Evolutionary conservation across 2,113 vertebrate genomes (phyloP).

Genomic region (Toxostoma redivivum): DNA sequence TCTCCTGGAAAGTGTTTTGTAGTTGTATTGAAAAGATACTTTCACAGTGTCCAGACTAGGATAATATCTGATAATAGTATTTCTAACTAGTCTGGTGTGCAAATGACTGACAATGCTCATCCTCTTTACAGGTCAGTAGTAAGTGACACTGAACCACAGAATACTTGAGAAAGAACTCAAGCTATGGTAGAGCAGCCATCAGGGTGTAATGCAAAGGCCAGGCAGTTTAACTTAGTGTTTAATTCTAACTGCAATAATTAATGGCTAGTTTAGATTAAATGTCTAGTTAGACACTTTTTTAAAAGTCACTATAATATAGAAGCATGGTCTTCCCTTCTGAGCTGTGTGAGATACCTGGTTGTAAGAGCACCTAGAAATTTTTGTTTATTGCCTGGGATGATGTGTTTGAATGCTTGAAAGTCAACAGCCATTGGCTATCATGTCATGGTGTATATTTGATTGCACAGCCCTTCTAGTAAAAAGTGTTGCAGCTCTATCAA

Average conservation of each 20-base stretch:
- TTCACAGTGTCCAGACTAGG: not conserved
- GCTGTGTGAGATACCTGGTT: not conserved
- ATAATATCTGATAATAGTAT: not conserved
- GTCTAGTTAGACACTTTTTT: not conserved
- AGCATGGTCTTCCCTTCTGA: not conserved
- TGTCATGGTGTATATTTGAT: not conserved
- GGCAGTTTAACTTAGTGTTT: not conserved
- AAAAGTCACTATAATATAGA: not conserved
- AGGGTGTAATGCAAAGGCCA: not conserved
- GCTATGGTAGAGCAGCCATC: not conserved
- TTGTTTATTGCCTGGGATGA: not conserved
- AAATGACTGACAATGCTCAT: not conserved
- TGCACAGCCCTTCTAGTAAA: not conserved
- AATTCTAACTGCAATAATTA: not conserved
- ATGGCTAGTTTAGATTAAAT: not conserved
- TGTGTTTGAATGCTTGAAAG: not conserved
- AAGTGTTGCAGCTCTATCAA: not conserved
- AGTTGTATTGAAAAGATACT: not conserved
- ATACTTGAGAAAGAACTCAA: not conserved
- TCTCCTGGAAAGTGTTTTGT: not conserved
- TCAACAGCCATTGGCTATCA: not conserved
- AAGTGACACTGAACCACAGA: not conserved
- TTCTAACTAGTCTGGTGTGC: not conserved
- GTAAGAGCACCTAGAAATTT: not conserved
- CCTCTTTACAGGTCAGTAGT: not conserved